A percentile compares a stretch with the other conserved stretches of the same genome.
Conservation (phyloP, 2,888 invertebrate genomes). For the Thymelicus lineola region DNA sequence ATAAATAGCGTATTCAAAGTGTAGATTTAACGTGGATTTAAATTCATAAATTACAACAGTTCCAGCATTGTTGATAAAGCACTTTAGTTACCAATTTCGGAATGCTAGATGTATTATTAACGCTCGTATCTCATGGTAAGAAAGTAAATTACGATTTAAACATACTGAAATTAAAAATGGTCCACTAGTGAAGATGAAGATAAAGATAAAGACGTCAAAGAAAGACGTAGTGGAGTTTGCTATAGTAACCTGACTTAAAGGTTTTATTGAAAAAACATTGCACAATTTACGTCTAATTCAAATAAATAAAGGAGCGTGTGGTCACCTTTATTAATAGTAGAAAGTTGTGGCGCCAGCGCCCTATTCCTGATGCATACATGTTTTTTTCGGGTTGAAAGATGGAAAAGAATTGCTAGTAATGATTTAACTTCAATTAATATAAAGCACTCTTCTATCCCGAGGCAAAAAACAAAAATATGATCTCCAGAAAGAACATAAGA, state of each 20-base stretch:
- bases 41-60: slow-evolving; percentile 26
- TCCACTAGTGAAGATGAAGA: neutral
- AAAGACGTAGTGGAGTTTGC: neutral
- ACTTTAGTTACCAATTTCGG: neutral
- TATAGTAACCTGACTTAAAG: neutral
- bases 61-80: slow-evolving; percentile 22
- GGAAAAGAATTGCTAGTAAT: neutral
- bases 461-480: too few species aligned
- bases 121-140: neutral
- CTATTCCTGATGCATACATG: slow-evolving; percentile 26
- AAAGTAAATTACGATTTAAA: neutral
- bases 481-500: too few species aligned
- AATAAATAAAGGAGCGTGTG: slow-evolving; percentile 21
- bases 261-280: slow-evolving; percentile 2
- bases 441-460: too few species aligned
- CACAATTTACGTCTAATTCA: slow-evolving; percentile 3
- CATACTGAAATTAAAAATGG: neutral
- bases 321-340: slow-evolving; percentile 31
- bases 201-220: neutral
- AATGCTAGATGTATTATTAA: slow-evolving; percentile 3
- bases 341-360: slow-evolving; percentile 24
- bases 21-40: slow-evolving; percentile 30
- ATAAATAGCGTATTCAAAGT: slow-evolving; percentile 35
- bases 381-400: slow-evolving; percentile 28
- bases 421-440: slow-evolving; percentile 12